These are phyloP conservation scores for Coptodon rendalli DNA, from an alignment of 2,113 vertebrate species.

Conservation along the genomic window DNA sequence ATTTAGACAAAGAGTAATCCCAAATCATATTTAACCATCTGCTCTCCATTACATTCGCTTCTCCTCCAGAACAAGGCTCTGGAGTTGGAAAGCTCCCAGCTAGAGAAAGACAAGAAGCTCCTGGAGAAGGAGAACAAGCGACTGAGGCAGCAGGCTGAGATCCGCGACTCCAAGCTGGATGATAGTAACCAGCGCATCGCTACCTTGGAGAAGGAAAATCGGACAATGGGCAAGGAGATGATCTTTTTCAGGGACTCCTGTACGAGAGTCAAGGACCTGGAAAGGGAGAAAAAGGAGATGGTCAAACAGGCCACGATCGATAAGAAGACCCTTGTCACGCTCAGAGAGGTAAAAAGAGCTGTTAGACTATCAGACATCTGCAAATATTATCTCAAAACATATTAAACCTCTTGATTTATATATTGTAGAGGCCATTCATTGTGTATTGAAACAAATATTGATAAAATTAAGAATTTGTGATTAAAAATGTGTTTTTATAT, in stretches of 20 bases:
- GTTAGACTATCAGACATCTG: background rate
- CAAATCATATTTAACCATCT: background rate
- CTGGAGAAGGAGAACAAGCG: constrained; percentile 97
- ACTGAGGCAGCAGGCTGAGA: constrained; percentile 91
- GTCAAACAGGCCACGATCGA: constrained; percentile 91
- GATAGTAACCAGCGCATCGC: constrained; percentile 85
- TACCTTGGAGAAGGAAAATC: constrained; percentile 91
- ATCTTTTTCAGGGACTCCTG: constrained; percentile 86
- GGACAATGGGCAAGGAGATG: constrained; percentile 87
- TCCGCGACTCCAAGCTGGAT: constrained; percentile 90
- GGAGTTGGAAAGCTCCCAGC: constrained; percentile 89
- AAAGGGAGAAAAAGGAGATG: constrained; percentile 93
- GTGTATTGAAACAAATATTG: background rate
- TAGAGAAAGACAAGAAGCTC: constrained; percentile 96
- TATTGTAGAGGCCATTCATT: background rate
- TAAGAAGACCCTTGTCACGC: constrained; percentile 88
- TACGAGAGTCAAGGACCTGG: constrained; percentile 85
- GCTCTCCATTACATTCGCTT: background rate
- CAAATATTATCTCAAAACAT: background rate
- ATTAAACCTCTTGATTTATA: background rate
- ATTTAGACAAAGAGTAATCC: background rate
- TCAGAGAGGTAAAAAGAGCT: constrained; percentile 83
- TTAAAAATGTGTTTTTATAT: background rate
- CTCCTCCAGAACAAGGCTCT: constrained; percentile 75
- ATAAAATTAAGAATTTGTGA: background rate